Conservation (phyloP, 2,113 vertebrate genomes). For the Athene cunicularia region DNA sequence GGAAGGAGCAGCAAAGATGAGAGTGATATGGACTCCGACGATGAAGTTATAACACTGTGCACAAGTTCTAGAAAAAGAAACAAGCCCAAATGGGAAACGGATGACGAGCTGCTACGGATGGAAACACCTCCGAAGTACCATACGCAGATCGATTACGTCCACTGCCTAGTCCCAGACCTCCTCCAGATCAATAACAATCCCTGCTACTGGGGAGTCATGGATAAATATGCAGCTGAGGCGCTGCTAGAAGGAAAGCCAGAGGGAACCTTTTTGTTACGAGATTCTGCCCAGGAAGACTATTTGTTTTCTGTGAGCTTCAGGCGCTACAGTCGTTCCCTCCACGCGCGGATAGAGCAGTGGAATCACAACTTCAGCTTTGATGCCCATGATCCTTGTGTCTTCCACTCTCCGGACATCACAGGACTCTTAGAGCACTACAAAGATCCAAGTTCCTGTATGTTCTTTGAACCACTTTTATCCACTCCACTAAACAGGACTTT, state of each 20-base stretch:
- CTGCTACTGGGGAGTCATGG: constrained; percentile 96
- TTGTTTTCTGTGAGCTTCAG: constrained; percentile 97
- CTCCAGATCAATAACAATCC: constrained; percentile 96
- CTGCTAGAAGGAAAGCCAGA: constrained; percentile 95
- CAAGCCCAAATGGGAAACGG: constrained; percentile 82
- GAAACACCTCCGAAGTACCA: constrained; percentile 79
- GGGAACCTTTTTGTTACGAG: constrained; percentile 92
- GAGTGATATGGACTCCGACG: constrained; percentile 86
- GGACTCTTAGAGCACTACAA: constrained; percentile 95
- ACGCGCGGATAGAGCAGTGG: constrained; percentile 95
- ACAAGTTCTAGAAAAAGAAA: constrained; percentile 80
- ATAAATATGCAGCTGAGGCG: constrained; percentile 94
- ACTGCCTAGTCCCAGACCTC: constrained; percentile 93
- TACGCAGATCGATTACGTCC: constrained; percentile 85
- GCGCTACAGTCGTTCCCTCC: constrained; percentile 95
- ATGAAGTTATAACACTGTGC: constrained; percentile 74
- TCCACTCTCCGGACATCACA: constrained; percentile 90
- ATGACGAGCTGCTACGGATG: constrained; percentile 75
- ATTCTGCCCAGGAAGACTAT: constrained; percentile 96
- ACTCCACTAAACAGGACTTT: constrained; percentile 90
- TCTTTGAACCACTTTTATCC: constrained; percentile 95
- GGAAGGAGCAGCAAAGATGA: constrained; percentile 77
- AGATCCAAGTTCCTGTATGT: constrained; percentile 93
- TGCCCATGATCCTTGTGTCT: constrained; percentile 94
- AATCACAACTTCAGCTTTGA: constrained; percentile 97